Evolutionary conservation across 1,140 invertebrate genomes (phyloP), one percentile per base, ranked within the genome.

Genomic region (Caenorhabditis inopinata): DNA sequence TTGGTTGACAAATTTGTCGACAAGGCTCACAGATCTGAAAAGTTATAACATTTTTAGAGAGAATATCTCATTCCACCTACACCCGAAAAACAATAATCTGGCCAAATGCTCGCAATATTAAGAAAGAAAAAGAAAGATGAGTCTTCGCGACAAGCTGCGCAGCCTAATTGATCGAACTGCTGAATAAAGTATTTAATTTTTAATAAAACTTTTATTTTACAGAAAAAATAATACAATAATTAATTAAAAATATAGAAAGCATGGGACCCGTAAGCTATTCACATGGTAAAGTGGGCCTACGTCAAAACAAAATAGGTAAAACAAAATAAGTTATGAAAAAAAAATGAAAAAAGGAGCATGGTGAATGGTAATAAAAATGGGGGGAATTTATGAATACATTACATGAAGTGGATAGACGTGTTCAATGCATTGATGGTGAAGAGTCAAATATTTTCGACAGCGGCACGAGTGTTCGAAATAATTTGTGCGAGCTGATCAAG

Each of bases 351-450:
- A 58, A 14, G 51, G 51, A 11, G 2, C n/a, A 38, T 7, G n/a
- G 32, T 38, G 1, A 42, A n/a, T 5, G 27, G 12, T 14, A 16
- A 29, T 12, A 32, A 14, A 16, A 7, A 29, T 32, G 32, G 58
- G 7, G 27, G 58, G 4, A 12, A 68, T 21, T 68, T 21, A 1
- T 11, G 38, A 38, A 21, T 21, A 38, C 38, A 32, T 18, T 68
- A 68, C 58, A 68, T 68, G 58, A 68, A 68, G 58, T 68, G 58
- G 58, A 18, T 68, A 68, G 32, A 58, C 12, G 27, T n/a, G n/a
- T n/a, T n/a, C 38, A 38, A 38, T 21, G 35, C 14, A 42, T 16
- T 7, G 32, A 12, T 29, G 1, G 29, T 38, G 3, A 42, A 42
- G 1, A 14, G 23, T 68, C 58, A 68, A 42, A 68, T 32, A 42